Evolutionary conservation across 2,797 vertebrate genomes (phyloP), one percentile per base, ranked within the genome.

Genomic region (Sorex maritimensis): DNA sequence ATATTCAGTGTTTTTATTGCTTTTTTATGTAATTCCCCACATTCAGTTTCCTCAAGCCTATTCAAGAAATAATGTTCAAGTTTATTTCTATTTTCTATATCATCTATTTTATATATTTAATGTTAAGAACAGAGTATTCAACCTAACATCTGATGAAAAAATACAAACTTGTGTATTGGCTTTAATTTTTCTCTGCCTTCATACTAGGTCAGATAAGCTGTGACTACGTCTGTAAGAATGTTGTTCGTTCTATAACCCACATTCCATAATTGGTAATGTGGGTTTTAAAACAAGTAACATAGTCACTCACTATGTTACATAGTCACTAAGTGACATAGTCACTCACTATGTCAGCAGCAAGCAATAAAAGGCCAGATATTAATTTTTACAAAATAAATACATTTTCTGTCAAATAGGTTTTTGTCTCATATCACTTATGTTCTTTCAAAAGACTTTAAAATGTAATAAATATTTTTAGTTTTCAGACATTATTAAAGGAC

Each of bases 111-210:
- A 72, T 0, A 67, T 9, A 2, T 52, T 89, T 80, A 63, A 81
- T 28, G 71, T 58, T 68, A 94, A 34, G 30, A 0, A 82, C 1
- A 49, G 23, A 81, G n/a, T 52, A 65, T 3, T 11, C n/a, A 49
- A 52, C 6, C 49, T 1, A 82, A 49, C 58, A 26, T 74, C 69
- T 44, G 38, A n/a, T 30, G 2, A 34, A 52, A 88, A 30, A 52
- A 14, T 2, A 77, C 1, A 55, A 5, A 3, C 1, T 28, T 67
- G 4, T 6, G 9, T 63, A 1, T 85, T 77, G 80, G 4, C 3
- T 74, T 41, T 72, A n/a, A 81, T 86, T 75, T 80, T 23, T 55
- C 88, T 91, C 34, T 34, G 34, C 34, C 34, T 34, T 34, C 34
- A 34, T 21, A 63, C 30, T 68, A 86, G 4, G 0, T 61, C 49